Evolutionary conservation across 2,888 invertebrate genomes (phyloP), one percentile per base, ranked within the genome.

Genomic region (Stenurella melanura): DNA sequence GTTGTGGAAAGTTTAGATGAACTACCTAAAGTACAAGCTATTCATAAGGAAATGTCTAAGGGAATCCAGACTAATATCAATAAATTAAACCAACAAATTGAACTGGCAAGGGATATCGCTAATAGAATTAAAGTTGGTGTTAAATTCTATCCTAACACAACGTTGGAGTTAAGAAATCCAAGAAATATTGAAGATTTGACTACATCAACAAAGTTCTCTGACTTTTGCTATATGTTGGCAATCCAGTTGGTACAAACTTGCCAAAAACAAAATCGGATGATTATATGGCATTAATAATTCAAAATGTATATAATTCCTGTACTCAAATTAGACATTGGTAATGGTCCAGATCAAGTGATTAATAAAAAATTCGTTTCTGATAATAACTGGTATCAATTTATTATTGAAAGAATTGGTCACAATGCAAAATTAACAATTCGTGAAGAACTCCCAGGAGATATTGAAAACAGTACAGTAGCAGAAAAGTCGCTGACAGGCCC

Each of bases 211-310:
- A 95, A 95, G 82, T 92, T 98, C 0, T 97, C 97, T 0, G 91
- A 0, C 93, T 98, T 84, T 89, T 99, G 0, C 89, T 97, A 73
- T 99, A 97, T 89, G 91, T 99, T 74, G 99, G 99, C 60, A 98
- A 98, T 89, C 96, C 96, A 78, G 93, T 93, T 70, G 95, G 94
- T 81, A 93, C 94, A 0, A 90, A 90, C 80, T 86, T 89, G 26
- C 88, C 90, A 61, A 90, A 94, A 80, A 93, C 93, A 9, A 93
- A 92, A 84, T 92, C 94, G 38, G 95, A 95, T 82, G 99, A 99
- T 87, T 99, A 96, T 89, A 95, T 99, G 93, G 96, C 97, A 4
- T 88, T 99, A 42, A 95, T 97, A 87, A 92, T 97, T 26, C 93
- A 96, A 87, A 95, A 96, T 83, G 96, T 96, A 0, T 95, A 95